Conservation (phyloP, 2,888 invertebrate genomes). For the Erebia aethiops region DNA sequence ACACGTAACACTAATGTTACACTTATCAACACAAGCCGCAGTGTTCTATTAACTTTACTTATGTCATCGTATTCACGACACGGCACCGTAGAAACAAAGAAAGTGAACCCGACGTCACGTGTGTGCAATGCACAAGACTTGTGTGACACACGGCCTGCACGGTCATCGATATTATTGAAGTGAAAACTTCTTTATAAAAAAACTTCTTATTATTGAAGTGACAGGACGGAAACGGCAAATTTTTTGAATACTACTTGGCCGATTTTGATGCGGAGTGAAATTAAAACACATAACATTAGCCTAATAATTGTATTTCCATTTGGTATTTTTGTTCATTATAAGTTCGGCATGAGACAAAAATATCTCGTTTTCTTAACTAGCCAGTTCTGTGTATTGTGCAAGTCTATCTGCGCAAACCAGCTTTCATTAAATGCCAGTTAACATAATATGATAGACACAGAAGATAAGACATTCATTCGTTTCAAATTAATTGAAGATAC, state of each 20-base stretch:
- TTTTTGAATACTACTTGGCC: too few species aligned
- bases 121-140: constrained; percentile 18
- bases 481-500: constrained; percentile 23
- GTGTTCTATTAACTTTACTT: constrained; percentile 26
- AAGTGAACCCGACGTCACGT: constrained; percentile 52
- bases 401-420: not conserved
- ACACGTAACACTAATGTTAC: not conserved
- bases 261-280: too few species aligned
- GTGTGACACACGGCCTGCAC: not conserved
- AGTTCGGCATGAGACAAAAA: too few species aligned
- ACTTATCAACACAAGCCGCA: not conserved
- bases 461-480: not conserved
- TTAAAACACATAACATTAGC: too few species aligned
- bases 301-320: too few species aligned
- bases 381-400: too few species aligned
- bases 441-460: not conserved
- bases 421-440: constrained; percentile 21
- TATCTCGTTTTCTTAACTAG: too few species aligned
- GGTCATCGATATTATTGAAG: too few species aligned
- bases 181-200: too few species aligned
- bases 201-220: too few species aligned
- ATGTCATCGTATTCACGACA: constrained; percentile 41
- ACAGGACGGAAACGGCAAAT: too few species aligned
- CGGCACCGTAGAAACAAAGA: constrained; percentile 54
- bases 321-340: too few species aligned